Evolutionary conservation across 2,113 vertebrate genomes (phyloP), one percentile per base, ranked within the genome.

Genomic region (Chamaetylas fuelleborni): DNA sequence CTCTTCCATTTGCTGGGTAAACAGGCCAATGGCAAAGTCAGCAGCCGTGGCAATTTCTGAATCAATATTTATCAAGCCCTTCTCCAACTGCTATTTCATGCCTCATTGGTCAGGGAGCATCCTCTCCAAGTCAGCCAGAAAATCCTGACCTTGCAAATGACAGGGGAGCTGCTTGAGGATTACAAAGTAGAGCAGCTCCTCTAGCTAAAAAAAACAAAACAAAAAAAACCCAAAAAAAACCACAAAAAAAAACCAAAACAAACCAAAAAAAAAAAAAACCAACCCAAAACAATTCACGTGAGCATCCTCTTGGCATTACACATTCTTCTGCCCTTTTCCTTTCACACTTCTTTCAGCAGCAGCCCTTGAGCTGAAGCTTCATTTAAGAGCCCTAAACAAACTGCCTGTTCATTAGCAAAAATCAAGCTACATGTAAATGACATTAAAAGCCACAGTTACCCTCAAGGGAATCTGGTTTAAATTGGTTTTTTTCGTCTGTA

Each of bases 41-140:
- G 95, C 95, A 93, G 92, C 92, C 78, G 64, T 57, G 71, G 91
- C 95, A 91, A 88, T 95, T 97, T 96, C 92, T 92, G 95, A 97
- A 97, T 97, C 96, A 97, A 97, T 97, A 97, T 97, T 97, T 97
- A 96, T 97, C 96, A 97, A 96, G 94, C 74, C 65, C 80, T 95
- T 84, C 76, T 93, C 93, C 94, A 93, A 97, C 80, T 77, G 94
- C 93, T 97, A 97, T 97, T 97, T 97, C 96, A 96, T 91, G 96
- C 94, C 94, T 97, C 95, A 86, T 95, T 97, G 96, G 92, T 83
- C 95, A 97, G 92, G 96, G 77, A 95, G 81, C 91, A 66, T 85
- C 93, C 94, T 89, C 73, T 96, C 71, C 57, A 76, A 93, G 81
- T 26, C 56, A 96, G 92, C 90, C 88, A 81, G 95, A 93, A 96